phyloP scores from a whole-genome alignment of 2,113 vertebrate genomes.

The Haemorhous mexicanus region DNA sequence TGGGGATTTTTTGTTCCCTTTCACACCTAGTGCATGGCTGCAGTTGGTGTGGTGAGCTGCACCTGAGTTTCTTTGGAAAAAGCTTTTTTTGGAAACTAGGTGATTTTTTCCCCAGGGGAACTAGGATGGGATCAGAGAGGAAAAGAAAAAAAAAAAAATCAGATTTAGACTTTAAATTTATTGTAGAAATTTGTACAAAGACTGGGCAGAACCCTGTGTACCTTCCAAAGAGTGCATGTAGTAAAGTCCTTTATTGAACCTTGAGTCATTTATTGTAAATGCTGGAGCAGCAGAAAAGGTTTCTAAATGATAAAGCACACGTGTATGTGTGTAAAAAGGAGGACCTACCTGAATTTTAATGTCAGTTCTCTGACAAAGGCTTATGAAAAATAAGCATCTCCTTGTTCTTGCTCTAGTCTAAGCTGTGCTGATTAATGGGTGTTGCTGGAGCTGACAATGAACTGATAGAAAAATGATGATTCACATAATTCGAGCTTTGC shows the following conservation, averaged over 20 bases:
- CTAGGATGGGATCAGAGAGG: neutral
- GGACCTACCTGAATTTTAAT: neutral
- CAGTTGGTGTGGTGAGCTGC: neutral
- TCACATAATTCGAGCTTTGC: neutral
- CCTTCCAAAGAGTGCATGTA: neutral
- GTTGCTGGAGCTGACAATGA: conserved; percentile 24
- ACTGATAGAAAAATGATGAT: conserved; percentile 47
- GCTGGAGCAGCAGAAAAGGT: neutral
- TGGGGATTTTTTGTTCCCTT: neutral
- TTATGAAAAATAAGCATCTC: neutral
- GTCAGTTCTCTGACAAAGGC: neutral
- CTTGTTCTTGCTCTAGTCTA: neutral
- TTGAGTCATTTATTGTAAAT: neutral
- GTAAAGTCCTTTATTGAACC: neutral
- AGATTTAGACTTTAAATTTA: neutral
- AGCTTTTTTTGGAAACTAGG: neutral
- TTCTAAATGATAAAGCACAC: neutral
- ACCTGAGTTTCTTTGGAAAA: neutral
- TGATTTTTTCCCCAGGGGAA: neutral
- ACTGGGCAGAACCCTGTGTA: neutral
- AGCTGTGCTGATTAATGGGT: neutral
- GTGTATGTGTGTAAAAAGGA: neutral
- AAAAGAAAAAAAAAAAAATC: neutral
- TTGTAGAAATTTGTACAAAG: neutral
- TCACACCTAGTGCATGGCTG: neutral